These are phyloP conservation scores for Spisula solida DNA, from an alignment of 2,888 invertebrate genomes.

Conservation along the genomic window DNA sequence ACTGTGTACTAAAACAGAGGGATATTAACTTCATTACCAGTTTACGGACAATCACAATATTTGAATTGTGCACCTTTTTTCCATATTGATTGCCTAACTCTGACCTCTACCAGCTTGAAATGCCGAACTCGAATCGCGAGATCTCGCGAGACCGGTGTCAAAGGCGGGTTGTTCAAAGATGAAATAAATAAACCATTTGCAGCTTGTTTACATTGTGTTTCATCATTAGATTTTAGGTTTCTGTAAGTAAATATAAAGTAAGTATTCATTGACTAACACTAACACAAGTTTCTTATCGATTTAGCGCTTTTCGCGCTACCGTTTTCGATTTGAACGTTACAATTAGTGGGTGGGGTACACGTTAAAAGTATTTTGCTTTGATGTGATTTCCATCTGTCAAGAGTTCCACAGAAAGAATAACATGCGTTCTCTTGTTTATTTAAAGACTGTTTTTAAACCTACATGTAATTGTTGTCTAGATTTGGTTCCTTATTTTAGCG, in stretches of 20 bases:
- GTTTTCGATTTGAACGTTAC: background rate
- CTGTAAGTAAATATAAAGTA: background rate
- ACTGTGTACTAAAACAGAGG: no score
- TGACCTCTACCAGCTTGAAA: background rate
- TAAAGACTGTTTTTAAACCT: background rate
- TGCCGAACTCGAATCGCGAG: conserved; percentile 30
- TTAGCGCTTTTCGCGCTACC: background rate
- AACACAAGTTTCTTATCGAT: background rate
- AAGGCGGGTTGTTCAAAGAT: conserved; percentile 69
- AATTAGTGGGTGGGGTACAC: conserved; percentile 14
- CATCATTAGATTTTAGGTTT: background rate
- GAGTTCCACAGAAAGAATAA: background rate
- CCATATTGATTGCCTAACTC: conserved; percentile 20
- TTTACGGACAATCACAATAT: no score
- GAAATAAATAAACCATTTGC: conserved; percentile 39
- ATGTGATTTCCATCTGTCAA: background rate
- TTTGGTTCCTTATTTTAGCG: background rate
- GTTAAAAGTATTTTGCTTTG: background rate
- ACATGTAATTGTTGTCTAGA: background rate
- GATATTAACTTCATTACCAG: no score
- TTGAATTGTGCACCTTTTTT: no score
- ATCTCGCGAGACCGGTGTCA: conserved; percentile 57
- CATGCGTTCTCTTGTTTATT: background rate
- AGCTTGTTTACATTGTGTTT: background rate
- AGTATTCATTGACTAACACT: background rate